Base-by-base conservation (phyloP, 2,113 vertebrate genomes). In the Nycticebus coucang region DNA sequence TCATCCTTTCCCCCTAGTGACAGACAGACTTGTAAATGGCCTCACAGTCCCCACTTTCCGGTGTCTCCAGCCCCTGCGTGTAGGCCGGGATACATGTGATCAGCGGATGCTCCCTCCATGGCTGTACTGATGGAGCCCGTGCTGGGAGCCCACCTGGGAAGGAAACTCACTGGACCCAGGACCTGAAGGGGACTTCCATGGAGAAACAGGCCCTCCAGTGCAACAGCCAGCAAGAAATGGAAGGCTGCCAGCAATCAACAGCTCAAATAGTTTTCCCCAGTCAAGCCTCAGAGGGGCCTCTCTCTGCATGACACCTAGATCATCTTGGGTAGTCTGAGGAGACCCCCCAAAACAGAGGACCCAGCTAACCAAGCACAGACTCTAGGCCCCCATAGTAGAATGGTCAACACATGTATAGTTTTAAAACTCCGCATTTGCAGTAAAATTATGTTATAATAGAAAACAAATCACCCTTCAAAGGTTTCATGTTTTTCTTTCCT, bases 351-450 rank as follows among this genome's bases (percentile, higher is more conserved):
- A 71, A 12, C 35, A 59, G 50, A 85, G 30, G n/a, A 12, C 35
- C 35, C 72, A 28, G n/a, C 7, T 17, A 26, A 68, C 62, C 0
- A 0, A 0, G 9, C 3, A 4, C 7, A 2, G 33, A 12, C 55
- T 11, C 22, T 35, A 37, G 64, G 50, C 84, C 33, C 22, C 9
- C 3, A 33, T 68, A 26, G 35, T 12, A 60, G n/a, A 75, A 75
- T 26, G 24, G 35, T 45, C 72, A 35, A 4, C 3, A 14, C 18
- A 5, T 1, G 0, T 12, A 2, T 33, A 22, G 24, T 53, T 75
- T 26, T 10, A n/a, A 72, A 15, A 7, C 55, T 60, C 37, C 24
- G 5, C 1, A 7, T 26, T 30, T 21, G 55, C 11, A 22, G 57
- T 7, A 11, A 50, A 60, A 28, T 17, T 22, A 7, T 11, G 26